Percentiles rank a stretch among this genome's conserved stretches.
Evolutionary conservation across 2,797 vertebrate genomes (phyloP).

Genomic region (Agapornis canus): DNA sequence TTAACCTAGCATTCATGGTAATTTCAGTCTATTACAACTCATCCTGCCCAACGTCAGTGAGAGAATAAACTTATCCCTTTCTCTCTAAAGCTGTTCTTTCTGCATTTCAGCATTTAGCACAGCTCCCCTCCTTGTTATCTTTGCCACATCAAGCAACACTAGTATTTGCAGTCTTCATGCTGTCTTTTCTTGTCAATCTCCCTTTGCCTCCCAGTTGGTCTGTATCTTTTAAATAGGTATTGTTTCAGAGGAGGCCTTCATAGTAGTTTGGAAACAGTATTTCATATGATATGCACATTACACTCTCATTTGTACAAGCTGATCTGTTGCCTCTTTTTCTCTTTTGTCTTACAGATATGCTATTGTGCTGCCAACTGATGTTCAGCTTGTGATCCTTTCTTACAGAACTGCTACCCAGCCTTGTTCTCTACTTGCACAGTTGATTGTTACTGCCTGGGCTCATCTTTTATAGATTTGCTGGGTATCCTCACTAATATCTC

Average conservation of each 20-base stretch:
- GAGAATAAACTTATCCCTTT: not conserved
- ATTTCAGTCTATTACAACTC: not conserved
- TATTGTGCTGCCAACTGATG: not conserved
- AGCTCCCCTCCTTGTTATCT: not conserved
- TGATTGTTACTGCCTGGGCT: not conserved
- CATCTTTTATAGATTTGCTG: not conserved
- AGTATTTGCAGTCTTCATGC: not conserved
- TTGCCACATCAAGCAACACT: not conserved
- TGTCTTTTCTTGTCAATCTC: not conserved
- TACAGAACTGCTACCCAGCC: not conserved
- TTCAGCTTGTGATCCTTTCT: not conserved
- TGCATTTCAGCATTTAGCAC: not conserved
- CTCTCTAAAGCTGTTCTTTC: not conserved
- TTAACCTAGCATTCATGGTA: not conserved
- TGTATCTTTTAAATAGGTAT: not conserved
- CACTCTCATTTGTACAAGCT: not conserved
- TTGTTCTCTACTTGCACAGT: not conserved
- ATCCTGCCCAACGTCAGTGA: not conserved
- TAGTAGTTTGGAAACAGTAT: not conserved
- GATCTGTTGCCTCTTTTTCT: not conserved
- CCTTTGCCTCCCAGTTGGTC: not conserved
- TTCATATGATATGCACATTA: not conserved
- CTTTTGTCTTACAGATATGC: not conserved
- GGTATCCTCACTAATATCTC: not conserved
- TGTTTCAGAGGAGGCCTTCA: not conserved